Evolutionary conservation across 2,797 vertebrate species (phyloP), one percentile per base, ranked within the genome.

Genomic region (Discoglossus pictus): DNA sequence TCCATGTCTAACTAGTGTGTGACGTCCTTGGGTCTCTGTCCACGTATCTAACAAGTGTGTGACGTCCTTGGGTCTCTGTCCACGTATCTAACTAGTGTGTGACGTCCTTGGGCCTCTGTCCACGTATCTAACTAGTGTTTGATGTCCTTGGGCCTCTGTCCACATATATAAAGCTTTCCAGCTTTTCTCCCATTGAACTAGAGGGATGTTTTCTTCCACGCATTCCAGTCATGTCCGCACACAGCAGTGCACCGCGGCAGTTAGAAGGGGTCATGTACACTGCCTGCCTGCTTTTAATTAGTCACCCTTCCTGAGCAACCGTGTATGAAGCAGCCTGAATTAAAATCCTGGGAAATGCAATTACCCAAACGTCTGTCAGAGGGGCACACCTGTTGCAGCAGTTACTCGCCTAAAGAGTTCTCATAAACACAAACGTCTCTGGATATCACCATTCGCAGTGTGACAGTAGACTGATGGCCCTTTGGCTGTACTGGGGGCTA

Each of bases 301-400:
- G 15, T 31, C 2, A 15, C 43, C 43, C 13, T n/a, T 62, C 21
- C 15, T 39, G 17, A 51, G 27, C 12, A 31, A 17, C 43, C 18
- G 25, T 51, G 16, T 16, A 38, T 17, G 13, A 54, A 1, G 17
- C 31, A 56, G 35, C 36, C 23, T n/a, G 39, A 27, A 43, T 59
- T 10, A 42, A 59, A 27, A 59, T 59, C 17, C 39, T 13, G 15
- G 18, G 55, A 39, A 24, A 27, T 7, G 3, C 38, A 59, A 27
- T 42, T 59, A 43, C 39, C 20, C 9, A 36, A 61, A 44, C 16
- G 39, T n/a, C 24, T 62, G 46, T 51, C 15, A 51, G 36, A 39
- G 18, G 25, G 16, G 25, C 38, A 36, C 40, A 55, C 31, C 21
- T 56, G 10, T 55, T 55, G 12, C 17, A 44, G 17, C 25, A 36